Evolutionary conservation across 1,140 invertebrate species (phyloP).

Genomic region (Orchesella cincta): DNA sequence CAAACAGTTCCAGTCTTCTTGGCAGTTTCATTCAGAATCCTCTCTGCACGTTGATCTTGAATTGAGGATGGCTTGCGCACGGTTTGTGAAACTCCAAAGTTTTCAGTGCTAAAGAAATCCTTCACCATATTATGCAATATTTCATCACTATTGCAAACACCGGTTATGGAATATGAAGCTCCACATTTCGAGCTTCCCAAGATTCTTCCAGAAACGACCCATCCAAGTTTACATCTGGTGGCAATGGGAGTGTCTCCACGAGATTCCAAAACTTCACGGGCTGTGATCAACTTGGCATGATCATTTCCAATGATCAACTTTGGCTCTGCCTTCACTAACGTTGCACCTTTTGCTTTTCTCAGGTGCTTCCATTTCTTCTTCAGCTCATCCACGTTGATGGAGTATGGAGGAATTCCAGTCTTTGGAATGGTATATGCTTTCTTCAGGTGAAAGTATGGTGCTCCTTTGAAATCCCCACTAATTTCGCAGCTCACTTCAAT

Average conservation of each 20-base stretch:
- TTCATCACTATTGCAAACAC: background rate
- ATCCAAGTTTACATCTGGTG: background rate
- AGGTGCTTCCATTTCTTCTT: background rate
- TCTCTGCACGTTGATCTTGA: no score
- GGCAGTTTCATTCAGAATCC: no score
- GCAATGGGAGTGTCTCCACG: background rate
- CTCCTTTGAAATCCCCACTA: background rate
- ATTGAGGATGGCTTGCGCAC: no score
- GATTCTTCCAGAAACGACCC: background rate
- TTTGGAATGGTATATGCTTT: background rate
- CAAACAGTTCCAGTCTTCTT: no score
- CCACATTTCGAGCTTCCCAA: background rate
- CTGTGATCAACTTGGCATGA: background rate
- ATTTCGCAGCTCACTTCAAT: conserved; percentile 5
- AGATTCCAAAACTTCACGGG: background rate
- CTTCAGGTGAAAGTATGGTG: background rate
- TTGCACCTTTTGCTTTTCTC: background rate
- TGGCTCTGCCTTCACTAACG: background rate
- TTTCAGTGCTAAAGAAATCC: background rate
- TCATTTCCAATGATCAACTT: conserved; percentile 20
- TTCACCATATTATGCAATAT: conserved; percentile 5
- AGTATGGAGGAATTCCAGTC: background rate
- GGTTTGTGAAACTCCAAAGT: no score
- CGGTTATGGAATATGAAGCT: background rate
- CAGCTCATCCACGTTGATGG: background rate